A percentile compares a stretch with the other conserved stretches of the same genome.
Conservation (phyloP, 2,888 invertebrate species). For the Toxonevra muliebris region DNA sequence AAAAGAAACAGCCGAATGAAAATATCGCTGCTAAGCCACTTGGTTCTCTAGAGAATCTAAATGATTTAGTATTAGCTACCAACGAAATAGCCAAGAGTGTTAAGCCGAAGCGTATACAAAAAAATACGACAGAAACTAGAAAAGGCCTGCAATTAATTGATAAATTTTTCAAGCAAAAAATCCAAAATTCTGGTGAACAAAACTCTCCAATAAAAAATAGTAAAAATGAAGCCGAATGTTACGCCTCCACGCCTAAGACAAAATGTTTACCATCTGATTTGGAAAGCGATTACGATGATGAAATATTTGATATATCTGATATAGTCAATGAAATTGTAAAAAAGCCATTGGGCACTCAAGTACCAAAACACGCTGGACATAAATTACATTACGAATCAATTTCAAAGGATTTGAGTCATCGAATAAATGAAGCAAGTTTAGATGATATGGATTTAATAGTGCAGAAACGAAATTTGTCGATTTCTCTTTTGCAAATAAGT, state of each 20-base stretch:
- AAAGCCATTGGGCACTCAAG: conserved; percentile 39
- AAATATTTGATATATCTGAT: conserved; percentile 66
- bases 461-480: conserved; percentile 48
- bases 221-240: conserved; percentile 39
- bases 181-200: neutral
- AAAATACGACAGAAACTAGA: conserved; percentile 58
- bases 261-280: conserved; percentile 54
- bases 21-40: conserved; percentile 50
- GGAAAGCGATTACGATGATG: conserved; percentile 62
- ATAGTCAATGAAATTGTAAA: conserved; percentile 68
- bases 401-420: conserved; percentile 42
- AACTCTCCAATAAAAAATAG: conserved; percentile 38
- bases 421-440: conserved; percentile 35
- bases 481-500: conserved; percentile 35
- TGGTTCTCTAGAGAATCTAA: conserved; percentile 48
- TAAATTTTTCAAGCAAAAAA: conserved; percentile 51
- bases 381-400: conserved; percentile 52
- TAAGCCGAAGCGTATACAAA: conserved; percentile 41
- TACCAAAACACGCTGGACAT: conserved; percentile 51
- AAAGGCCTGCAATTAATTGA: conserved; percentile 58
- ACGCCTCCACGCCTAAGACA: conserved; percentile 54
- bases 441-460: conserved; percentile 51
- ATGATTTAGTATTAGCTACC: conserved; percentile 45
- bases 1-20: conserved; percentile 38
- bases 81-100: conserved; percentile 51